These are phyloP conservation scores for Drosophila varians DNA, from an alignment of 1,140 invertebrate species.

Conservation along the genomic window DNA sequence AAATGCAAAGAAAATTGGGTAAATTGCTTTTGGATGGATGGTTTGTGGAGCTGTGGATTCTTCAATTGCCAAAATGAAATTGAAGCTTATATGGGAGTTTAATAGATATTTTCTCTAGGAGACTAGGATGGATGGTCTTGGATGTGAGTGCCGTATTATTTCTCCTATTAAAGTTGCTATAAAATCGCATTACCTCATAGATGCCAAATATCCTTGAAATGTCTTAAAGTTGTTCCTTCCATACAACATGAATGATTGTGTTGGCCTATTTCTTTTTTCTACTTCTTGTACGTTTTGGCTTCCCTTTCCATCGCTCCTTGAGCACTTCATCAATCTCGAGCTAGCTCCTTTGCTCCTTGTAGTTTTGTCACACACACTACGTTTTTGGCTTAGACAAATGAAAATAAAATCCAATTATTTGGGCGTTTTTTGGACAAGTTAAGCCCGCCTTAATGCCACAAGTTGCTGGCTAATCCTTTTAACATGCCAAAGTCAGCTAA, in stretches of 20 bases:
- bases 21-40: conserved; percentile 17
- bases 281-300: conserved; percentile 15
- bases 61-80: background rate
- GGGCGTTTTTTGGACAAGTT: conserved; percentile 35
- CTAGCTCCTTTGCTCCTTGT: background rate
- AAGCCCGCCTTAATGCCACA: conserved; percentile 59
- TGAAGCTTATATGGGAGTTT: background rate
- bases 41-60: conserved; percentile 7
- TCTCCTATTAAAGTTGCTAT: no score
- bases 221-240: background rate
- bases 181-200: no score
- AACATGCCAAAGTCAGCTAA: conserved; percentile 34
- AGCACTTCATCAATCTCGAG: conserved; percentile 41
- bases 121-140: no score
- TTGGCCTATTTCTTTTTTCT: conserved; percentile 5
- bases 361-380: background rate
- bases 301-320: background rate
- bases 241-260: conserved; percentile 19
- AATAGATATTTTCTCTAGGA: background rate
- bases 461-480: conserved; percentile 66
- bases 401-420: conserved; percentile 46
- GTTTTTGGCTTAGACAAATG: background rate
- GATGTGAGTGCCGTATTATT: background rate
- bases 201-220: background rate
- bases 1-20: conserved; percentile 25